Evolutionary conservation across 2,113 vertebrate species (phyloP).

Genomic region (Austrofundulus limnaeus): DNA sequence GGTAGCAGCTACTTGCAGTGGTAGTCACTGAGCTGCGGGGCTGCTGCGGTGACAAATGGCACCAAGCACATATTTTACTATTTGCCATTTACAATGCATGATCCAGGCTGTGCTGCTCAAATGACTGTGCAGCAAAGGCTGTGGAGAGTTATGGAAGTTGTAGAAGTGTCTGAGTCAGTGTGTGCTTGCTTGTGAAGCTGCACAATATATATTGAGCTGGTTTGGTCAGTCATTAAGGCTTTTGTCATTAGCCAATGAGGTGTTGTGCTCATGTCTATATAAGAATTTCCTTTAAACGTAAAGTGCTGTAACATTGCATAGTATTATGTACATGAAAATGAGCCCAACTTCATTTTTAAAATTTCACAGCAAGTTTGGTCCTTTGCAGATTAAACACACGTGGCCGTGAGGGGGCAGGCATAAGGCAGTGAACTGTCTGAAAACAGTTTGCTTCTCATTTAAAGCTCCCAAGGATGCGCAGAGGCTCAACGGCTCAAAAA

Average conservation of each 20-base stretch:
- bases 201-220: constrained; percentile 5
- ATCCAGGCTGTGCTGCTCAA: constrained; percentile 62
- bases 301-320: not conserved
- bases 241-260: too few species aligned
- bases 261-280: not conserved
- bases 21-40: constrained; percentile 65
- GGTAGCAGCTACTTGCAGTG: constrained; percentile 67
- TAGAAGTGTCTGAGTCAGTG: not conserved
- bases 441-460: constrained; percentile 25
- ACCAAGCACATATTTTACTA: constrained; percentile 72
- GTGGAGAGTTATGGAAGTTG: constrained; percentile 47
- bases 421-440: constrained; percentile 44
- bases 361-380: not conserved
- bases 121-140: constrained; percentile 60
- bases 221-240: constrained; percentile 25
- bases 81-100: constrained; percentile 73
- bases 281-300: not conserved
- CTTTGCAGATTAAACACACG: constrained; percentile 27
- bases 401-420: constrained; percentile 71
- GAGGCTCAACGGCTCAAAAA: too few species aligned
- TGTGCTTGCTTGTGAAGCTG: constrained; percentile 1
- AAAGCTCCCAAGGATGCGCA: not conserved
- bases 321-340: not conserved
- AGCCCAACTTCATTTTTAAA: not conserved
- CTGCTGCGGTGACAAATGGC: constrained; percentile 73